A percentile compares a stretch with the other conserved stretches of the same genome.
Evolutionary conservation across 2,888 invertebrate species (phyloP).

Genomic region (Tenodera sinensis): DNA sequence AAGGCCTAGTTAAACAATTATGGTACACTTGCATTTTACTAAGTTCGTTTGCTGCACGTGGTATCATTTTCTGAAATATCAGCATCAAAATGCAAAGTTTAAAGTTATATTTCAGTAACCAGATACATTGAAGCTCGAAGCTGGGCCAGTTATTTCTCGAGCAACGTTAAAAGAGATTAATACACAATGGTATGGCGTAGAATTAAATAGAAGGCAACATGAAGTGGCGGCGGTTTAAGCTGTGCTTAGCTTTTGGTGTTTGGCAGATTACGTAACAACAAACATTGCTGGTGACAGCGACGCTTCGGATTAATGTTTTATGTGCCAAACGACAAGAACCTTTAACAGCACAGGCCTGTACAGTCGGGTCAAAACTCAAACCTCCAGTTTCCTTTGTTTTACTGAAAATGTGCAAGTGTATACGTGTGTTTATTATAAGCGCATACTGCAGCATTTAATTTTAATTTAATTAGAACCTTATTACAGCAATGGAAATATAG

Average conservation of each 20-base stretch:
- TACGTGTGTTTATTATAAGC: not conserved
- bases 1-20: no score
- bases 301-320: not conserved
- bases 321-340: not conserved
- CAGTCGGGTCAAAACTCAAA: not conserved
- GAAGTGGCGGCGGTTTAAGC: not conserved
- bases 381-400: not conserved
- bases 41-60: accelerated
- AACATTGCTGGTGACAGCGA: not conserved
- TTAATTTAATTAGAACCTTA: no score
- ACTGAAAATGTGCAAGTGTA: not conserved
- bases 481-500: no score
- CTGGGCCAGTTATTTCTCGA: no score
- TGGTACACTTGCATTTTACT: no score
- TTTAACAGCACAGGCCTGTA: not conserved
- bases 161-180: no score
- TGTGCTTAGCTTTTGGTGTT: no score
- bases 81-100: no score
- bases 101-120: no score
- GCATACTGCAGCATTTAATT: not conserved
- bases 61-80: no score
- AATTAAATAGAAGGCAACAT: not conserved
- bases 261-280: not conserved
- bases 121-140: no score
- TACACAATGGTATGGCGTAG: no score